Evolutionary conservation across 2,797 vertebrate species (phyloP), one percentile per base, ranked within the genome.

Genomic region (Falco naumanni): DNA sequence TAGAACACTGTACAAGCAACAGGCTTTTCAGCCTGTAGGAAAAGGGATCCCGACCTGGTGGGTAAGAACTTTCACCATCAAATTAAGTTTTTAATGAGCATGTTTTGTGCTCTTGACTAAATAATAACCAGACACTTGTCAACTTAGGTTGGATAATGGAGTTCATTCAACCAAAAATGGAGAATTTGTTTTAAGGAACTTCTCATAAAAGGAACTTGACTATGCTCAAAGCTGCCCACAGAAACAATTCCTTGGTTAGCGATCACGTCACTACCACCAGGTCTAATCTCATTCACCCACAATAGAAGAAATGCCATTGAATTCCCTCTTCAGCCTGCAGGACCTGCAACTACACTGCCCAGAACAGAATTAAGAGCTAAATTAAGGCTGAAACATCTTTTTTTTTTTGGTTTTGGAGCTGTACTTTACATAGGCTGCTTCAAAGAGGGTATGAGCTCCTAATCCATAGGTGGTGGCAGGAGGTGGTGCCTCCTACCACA

Each of bases 161-260:
- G 24, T 16, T 80, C 20, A 29, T 83, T 92, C 43, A 83, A n/a
- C 1, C 3, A 66, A 76, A 95, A 91, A 79, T 16, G 39, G 71
- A 63, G 47, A 76, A 72, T 41, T 71, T 66, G 4, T 54, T 84
- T 92, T 83, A 48, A 85, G 82, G 84, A 95, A 95, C 74, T 90
- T 57, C 33, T 33, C 17, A 61, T 50, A 87, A 72, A 69, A 69
- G 79, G 82, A 96, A 92, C 88, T 75, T 75, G 60, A 17, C 16
- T 63, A 4, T 37, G 18, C 20, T 80, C 48, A 57, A 29, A 81
- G 61, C 25, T 64, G 21, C 45, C 56, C 25, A 63, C 51, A 82
- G 59, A 77, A 77, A 66, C 56, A 82, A 5, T 24, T 69, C 47
- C 25, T 16, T 31, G 7, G 17, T 79, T 34, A 48, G 59, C 41